Evolutionary conservation across 2,113 vertebrate species (phyloP), one percentile per base, ranked within the genome.

Genomic region (Gracilinanus agilis): DNA sequence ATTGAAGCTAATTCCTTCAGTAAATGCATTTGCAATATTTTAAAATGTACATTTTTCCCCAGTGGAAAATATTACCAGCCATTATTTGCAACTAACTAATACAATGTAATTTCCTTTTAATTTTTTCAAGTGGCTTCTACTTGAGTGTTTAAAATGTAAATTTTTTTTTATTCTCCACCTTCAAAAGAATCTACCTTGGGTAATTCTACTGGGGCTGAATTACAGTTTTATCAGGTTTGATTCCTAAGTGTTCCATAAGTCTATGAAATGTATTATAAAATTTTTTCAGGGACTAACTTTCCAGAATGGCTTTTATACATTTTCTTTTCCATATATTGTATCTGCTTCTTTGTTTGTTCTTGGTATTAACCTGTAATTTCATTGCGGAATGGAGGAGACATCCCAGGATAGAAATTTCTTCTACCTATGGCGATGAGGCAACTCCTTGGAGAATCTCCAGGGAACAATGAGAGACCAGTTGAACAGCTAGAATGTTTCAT

Each of bases 41-140:
- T 83, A 40, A 83, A 83, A 83, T 83, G 67, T 83, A 16, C 67
- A 83, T 83, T 83, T 75, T 83, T 83, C 67, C 67, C 67, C 67
- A 83, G 67, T 83, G 67, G 67, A 83, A 83, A 83, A 83, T 83
- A 83, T 83, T 83, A 83, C n/a, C 67, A 83, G 67, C 67, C n/a
- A 83, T 83, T 83, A 83, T 83, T 83, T 83, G 67, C n/a, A 83
- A 83, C 67, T 83, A 83, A 83, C 67, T 83, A 83, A 83, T 40
- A 83, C 67, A 83, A 83, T 83, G 67, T 83, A 40, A 83, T 83
- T 83, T 83, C 67, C 67, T 83, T 83, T 40, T 83, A 83, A 83
- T 83, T 83, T 83, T 83, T 83, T 83, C 67, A 83, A 83, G 67
- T 83, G n/a, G 67, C n/a, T 83, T 83, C 16, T 40, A 40, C 67